Percentiles rank a stretch among this genome's conserved stretches.
phyloP scores from a whole-genome alignment of 1,140 invertebrate genomes.

The Parapsyche elsis region DNA sequence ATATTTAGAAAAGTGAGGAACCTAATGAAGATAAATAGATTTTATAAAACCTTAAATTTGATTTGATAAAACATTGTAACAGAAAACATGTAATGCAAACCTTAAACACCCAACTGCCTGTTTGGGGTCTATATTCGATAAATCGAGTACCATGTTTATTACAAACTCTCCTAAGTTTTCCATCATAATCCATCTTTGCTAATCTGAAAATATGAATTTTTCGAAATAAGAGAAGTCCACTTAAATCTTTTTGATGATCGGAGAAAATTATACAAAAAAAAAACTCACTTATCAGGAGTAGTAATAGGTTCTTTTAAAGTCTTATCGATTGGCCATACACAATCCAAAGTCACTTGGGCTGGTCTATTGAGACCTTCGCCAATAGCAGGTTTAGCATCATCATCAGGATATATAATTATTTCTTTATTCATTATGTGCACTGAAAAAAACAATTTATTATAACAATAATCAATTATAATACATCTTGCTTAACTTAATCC shows the following conservation, averaged over 20 bases:
- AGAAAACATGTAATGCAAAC: constrained; percentile 58
- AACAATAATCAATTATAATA: constrained; percentile 3
- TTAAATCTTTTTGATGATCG: no score
- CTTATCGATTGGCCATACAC: constrained; percentile 95
- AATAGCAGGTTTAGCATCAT: constrained; percentile 77
- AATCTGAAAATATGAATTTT: constrained; percentile 63
- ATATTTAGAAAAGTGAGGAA: constrained; percentile 98
- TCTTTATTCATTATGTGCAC: constrained; percentile 82
- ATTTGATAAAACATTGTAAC: constrained; percentile 31
- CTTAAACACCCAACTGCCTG: constrained; percentile 95
- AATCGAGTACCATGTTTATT: constrained; percentile 89
- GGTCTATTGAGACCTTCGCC: constrained; percentile 90
- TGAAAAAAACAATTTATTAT: constrained; percentile 59
- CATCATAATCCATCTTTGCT: constrained; percentile 86
- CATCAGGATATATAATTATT: constrained; percentile 79
- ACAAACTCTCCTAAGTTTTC: constrained; percentile 85
- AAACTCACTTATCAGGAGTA: constrained; percentile 73
- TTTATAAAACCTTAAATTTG: constrained; percentile 28
- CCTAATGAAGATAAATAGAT: constrained; percentile 68
- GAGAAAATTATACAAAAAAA: neutral
- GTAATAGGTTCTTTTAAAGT: constrained; percentile 83
- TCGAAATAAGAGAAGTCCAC: neutral
- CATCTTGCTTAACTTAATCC: constrained; percentile 17
- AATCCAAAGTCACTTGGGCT: constrained; percentile 92
- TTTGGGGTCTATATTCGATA: constrained; percentile 93